phyloP scores from a whole-genome alignment of 2,888 invertebrate species.

The Mayetiola destructor region DNA sequence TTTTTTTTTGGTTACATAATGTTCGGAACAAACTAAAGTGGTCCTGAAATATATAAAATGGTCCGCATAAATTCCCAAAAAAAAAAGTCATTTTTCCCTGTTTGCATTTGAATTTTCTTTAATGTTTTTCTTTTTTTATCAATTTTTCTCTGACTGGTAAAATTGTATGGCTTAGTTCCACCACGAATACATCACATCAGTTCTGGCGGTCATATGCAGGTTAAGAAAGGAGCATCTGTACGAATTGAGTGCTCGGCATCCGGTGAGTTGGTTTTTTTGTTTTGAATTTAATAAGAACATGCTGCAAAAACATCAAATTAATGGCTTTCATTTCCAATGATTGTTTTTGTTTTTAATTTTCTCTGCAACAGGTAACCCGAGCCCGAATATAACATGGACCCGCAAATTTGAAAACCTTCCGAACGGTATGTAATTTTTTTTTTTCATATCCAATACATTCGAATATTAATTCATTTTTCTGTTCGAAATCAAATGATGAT shows the following conservation, averaged over 20 bases:
- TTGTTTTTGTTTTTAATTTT: not conserved
- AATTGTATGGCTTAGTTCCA: too few species aligned
- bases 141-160: conserved; percentile 17
- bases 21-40: too few species aligned
- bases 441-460: not conserved
- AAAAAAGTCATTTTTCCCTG: not conserved
- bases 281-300: not conserved
- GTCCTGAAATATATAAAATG: too few species aligned
- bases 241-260: conserved; percentile 63
- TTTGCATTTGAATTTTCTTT: not conserved
- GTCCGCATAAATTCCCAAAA: not conserved
- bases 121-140: not conserved
- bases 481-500: not conserved
- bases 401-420: conserved; percentile 36
- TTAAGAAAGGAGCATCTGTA: conserved; percentile 59
- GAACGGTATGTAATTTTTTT: conserved; percentile 34
- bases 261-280: conserved; percentile 29
- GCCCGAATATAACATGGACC: conserved; percentile 65
- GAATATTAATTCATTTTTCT: not conserved
- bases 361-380: conserved; percentile 62
- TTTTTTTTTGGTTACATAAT: too few species aligned
- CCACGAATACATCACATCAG: conserved; percentile 48
- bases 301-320: not conserved
- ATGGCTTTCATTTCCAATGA: too few species aligned
- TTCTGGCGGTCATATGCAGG: conserved; percentile 47